Base-by-base conservation (phyloP, 2,113 vertebrate species). In the Sphaerodactylus townsendi region DNA sequence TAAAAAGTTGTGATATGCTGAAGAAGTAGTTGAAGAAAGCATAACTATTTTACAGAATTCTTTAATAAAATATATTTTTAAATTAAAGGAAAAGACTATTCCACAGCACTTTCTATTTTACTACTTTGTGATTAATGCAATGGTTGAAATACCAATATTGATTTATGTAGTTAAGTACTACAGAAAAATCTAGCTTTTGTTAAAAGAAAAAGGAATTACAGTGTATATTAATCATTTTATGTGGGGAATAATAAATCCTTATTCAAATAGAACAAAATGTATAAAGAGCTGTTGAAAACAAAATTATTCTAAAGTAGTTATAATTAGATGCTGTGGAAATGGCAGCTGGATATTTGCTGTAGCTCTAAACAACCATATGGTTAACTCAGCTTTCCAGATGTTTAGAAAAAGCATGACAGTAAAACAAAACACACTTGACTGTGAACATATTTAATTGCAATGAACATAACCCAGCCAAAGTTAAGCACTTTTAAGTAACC, bases 251-350 rank as follows among this genome's bases (percentile, higher is more conserved):
- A 86, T 14, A 56, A 7, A 79, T 85, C 21, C 1, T 86, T 90
- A 50, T 85, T 82, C 6, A 85, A 84, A 79, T 66, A 86, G 44
- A 88, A 64, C 2, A 48, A 91, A 90, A 19, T 33, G 4, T 35
- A 88, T 44, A 92, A 79, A 81, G 21, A 81, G 13, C 78, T 35
- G 83, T 19, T 82, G 83, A 85, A 53, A 88, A 75, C 77, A 62
- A 9, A 23, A 75, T 30, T 17, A 71, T 2, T 65, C 91, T 88
- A 69, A 78, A 78, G 92, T 74, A 48, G 74, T 75, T 50, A 86
- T 78, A 86, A 86, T 83, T 85, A 90, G 82, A 7, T 91, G 1
- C 13, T 88, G 65, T 79, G 85, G 85, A 86, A 89, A 83, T 46
- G 3, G 84, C 75, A 93, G 35, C 5, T 81, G 15, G 10, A 80